Evolutionary conservation across 2,888 invertebrate species (phyloP), one percentile per base, ranked within the genome.

Genomic region (Gnatocerus cornutus): DNA sequence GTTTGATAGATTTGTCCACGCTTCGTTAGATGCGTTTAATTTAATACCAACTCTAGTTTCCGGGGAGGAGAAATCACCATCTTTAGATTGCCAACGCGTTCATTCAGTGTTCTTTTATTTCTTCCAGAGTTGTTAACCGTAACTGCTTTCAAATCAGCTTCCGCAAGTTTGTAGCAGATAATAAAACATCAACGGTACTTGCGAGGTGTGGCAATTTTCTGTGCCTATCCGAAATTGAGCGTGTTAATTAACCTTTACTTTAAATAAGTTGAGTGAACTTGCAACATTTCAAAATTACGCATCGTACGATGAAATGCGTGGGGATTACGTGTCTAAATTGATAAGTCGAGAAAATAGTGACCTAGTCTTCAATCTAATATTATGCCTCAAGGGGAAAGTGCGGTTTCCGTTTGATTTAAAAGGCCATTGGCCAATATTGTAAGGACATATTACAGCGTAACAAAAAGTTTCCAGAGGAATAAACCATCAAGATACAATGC

Each of bases 311-410:
- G 39, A 55, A 55, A 55, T 55, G 10, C 16, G 21, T 48, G 48
- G 9, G 9, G 16, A 48, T 62, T 62, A 62, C 62, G 52, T 62
- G 62, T 33, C 48, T 29, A 61, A 61, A 62, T 16, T 61, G 21
- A 37, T 33, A 46, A 61, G 37, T 61, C 33, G 55, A 21, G 33
- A 29, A 13, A 21, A 21, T 13, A 45, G 30, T 55, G 64, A 64
- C 64, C 64, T 55, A 64, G 64, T 64, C 53, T 52, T 50, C 16
- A n/a, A 21, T 63, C 45, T 50, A 21, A 53, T 53, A 55, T 52
- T 59, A 56, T 48, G 58, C 46, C 68, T 29, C 62, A 62, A 62
- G 68, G 68, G n/a, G 68, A 68, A 68, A 68, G 68, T 68, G 56
- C 6, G 39, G 46, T 62, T 68, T 68, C 68, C 67, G 52, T 61